These are phyloP conservation scores for Micropoecilia bifurca DNA, from an alignment of 2,797 vertebrate species.

Conservation along the genomic window DNA sequence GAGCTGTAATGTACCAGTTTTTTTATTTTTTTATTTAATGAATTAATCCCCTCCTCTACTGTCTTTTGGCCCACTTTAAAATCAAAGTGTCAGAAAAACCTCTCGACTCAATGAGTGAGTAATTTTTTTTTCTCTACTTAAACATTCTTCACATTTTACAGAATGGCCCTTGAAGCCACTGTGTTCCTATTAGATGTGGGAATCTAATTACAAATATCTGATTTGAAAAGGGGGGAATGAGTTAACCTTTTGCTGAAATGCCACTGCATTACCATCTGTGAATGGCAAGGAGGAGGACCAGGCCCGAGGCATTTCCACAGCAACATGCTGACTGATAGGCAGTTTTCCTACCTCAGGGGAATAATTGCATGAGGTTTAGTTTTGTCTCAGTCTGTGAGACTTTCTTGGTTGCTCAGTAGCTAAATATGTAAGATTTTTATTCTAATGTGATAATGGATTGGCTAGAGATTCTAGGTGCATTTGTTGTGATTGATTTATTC, in stretches of 20 bases:
- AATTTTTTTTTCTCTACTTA: slow-evolving; percentile 58
- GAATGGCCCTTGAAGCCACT: slow-evolving; percentile 56
- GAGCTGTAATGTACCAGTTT: not conserved
- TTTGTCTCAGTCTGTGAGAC: slow-evolving; percentile 26
- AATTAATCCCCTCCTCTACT: slow-evolving; percentile 19
- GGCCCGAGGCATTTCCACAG: slow-evolving; percentile 60
- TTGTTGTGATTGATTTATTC: slow-evolving; percentile 4
- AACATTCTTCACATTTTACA: slow-evolving; percentile 61
- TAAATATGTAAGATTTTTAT: slow-evolving; percentile 19
- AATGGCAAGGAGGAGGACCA: slow-evolving; percentile 64
- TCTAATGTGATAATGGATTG: slow-evolving; percentile 12
- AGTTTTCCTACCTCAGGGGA: slow-evolving; percentile 61
- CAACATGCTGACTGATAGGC: slow-evolving; percentile 65
- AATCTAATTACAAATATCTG: slow-evolving; percentile 78
- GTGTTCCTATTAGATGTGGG: slow-evolving; percentile 60
- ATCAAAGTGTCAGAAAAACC: slow-evolving; percentile 33
- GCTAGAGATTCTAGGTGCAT: not conserved
- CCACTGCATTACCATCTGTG: slow-evolving; percentile 71
- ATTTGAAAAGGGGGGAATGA: slow-evolving; percentile 67
- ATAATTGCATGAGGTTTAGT: slow-evolving; percentile 23
- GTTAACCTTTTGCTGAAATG: slow-evolving; percentile 80
- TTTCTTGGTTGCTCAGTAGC: slow-evolving; percentile 38
- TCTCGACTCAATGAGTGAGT: slow-evolving; percentile 44
- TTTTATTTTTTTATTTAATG: not conserved
- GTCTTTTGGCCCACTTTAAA: slow-evolving; percentile 28